Base-by-base conservation (phyloP, 1,140 invertebrate genomes). In the Pomacea maculata region DNA sequence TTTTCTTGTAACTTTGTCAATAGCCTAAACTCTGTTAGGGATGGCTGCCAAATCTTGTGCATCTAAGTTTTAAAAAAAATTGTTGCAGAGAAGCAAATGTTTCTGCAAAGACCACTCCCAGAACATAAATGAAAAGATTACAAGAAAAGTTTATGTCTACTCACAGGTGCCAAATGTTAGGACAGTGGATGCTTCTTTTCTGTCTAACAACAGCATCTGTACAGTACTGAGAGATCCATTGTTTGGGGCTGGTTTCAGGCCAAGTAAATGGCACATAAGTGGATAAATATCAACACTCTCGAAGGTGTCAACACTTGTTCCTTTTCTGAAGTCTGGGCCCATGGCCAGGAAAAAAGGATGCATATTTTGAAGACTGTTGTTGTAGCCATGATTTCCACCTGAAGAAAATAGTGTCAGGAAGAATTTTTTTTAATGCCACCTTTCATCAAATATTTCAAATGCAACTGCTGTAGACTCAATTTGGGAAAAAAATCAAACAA, bases 291-390 rank as follows among this genome's bases (percentile, higher is more conserved):
- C 94, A 5, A 95, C 92, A 83, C 92, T 94, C 61, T 93, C 87
- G 85, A 95, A 95, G 7, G 93, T 93, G 4, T 92, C 82, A 21
- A 87, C 86, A 10, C 61, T 83, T 79, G 92, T 92, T 54, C 92
- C 88, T 73, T 89, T 83, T 83, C 92, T 91, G 87, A 95, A 94
- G 55, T 92, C 91, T 70, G 95, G 95, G 12, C 95, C 95, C 78
- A 92, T 90, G 0, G 94, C 95, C 79, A 95, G 92, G 84, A 95
- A 95, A 82, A 94, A 93, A 54, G 95, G 93, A 86, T 93, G 92
- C 95, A 95, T 95, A 75, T 86, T 83, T 55, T 77, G 67, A 2
- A 88, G 75, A 76, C 81, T 85, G 83, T 88, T 90, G 84, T 87
- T 83, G 70, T 87, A 90, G 1, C 89, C 88, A 85, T 89, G 89